These are phyloP conservation scores for Oncorhynchus kisutch DNA, from an alignment of 2,113 vertebrate species.

Conservation along the genomic window DNA sequence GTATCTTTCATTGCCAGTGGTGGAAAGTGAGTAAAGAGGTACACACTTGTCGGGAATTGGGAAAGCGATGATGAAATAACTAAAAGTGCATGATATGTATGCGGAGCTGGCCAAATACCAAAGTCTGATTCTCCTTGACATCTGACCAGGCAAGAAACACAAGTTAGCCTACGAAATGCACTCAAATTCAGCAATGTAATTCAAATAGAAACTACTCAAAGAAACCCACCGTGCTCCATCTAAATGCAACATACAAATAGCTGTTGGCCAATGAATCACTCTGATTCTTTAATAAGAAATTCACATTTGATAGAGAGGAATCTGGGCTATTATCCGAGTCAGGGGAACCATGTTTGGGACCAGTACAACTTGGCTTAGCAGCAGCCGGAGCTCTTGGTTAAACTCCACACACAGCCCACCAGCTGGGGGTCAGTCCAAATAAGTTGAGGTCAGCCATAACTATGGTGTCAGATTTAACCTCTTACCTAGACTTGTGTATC, in stretches of 20 bases:
- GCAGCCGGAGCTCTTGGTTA: conserved; percentile 45
- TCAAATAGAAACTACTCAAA: not conserved
- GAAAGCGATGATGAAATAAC: conserved; percentile 23
- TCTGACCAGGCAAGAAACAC: not conserved
- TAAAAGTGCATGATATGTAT: conserved; percentile 11
- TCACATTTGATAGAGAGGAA: not conserved
- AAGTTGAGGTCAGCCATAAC: conserved; percentile 47
- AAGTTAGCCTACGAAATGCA: not conserved
- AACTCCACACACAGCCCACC: conserved; percentile 47
- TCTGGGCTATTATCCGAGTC: not conserved
- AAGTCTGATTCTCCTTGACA: not conserved
- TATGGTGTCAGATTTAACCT: conserved; percentile 34
- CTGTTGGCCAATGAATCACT: not conserved
- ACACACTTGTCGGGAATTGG: conserved; percentile 10
- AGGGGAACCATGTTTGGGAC: conserved; percentile 2
- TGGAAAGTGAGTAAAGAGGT: conserved; percentile 14
- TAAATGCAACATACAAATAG: not conserved
- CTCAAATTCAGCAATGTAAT: not conserved
- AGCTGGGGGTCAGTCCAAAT: conserved; percentile 44
- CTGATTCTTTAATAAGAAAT: not conserved
- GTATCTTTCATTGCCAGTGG: not conserved
- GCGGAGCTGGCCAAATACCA: conserved; percentile 11
- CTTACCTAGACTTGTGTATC: conserved; percentile 14
- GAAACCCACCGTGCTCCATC: conserved; percentile 15
- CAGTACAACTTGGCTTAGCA: conserved; percentile 14